A percentile compares a stretch with the other conserved stretches of the same genome.
Evolutionary conservation across 2,888 invertebrate genomes (phyloP).

Genomic region (Brenthis daphne): DNA sequence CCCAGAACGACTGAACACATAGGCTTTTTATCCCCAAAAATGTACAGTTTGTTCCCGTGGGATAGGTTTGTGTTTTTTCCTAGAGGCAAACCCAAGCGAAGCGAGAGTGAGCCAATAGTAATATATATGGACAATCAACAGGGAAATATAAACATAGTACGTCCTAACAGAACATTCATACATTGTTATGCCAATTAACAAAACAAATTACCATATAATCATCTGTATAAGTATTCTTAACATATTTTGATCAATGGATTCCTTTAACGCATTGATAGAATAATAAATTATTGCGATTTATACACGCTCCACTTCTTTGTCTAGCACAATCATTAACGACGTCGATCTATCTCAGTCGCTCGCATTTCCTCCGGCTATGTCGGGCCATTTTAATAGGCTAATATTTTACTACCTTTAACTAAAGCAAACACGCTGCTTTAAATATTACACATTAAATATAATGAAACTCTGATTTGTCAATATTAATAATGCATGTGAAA

Average conservation of each 20-base stretch:
- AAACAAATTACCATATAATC: background rate
- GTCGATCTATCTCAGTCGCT: constrained; percentile 58
- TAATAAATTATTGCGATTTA: constrained; percentile 34
- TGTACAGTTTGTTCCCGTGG: too few relatives aligned
- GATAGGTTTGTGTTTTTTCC: too few relatives aligned
- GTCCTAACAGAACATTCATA: too few relatives aligned
- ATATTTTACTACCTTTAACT: constrained; percentile 33
- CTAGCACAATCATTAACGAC: constrained; percentile 50
- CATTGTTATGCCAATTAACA: too few relatives aligned
- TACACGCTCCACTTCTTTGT: constrained; percentile 32
- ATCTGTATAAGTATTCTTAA: background rate
- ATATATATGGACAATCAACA: too few relatives aligned
- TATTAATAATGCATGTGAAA: background rate
- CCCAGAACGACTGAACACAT: too few relatives aligned
- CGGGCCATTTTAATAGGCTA: constrained; percentile 37
- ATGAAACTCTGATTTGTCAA: constrained; percentile 5
- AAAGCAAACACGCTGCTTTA: constrained; percentile 13
- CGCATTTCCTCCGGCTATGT: constrained; percentile 49
- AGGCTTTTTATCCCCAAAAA: too few relatives aligned
- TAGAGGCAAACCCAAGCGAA: too few relatives aligned
- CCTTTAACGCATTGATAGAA: constrained; percentile 27
- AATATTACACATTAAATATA: background rate
- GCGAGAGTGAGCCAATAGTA: too few relatives aligned
- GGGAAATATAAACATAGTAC: too few relatives aligned
- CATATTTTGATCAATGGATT: constrained; percentile 5